Evolutionary conservation across 2,888 invertebrate genomes (phyloP).

Genomic region (Drosophila demipolita): DNA sequence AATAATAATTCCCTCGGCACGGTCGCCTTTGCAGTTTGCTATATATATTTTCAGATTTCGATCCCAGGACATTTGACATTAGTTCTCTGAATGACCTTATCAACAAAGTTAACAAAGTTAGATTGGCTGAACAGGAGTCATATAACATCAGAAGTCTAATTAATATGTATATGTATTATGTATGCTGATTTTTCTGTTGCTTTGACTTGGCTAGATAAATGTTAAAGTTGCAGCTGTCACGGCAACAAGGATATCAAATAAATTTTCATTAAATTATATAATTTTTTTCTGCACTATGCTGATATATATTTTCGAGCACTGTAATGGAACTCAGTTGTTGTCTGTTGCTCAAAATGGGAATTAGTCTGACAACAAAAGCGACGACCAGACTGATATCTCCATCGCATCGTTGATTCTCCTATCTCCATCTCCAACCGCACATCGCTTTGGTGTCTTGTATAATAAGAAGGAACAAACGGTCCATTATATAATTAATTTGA

Average conservation of each 20-base stretch:
- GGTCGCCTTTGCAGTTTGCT: background rate
- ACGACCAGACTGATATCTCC: conserved; percentile 1
- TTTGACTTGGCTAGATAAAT: conserved; percentile 12
- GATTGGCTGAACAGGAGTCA: conserved; percentile 13
- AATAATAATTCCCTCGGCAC: background rate
- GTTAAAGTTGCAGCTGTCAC: conserved; percentile 31
- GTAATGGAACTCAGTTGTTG: conserved; percentile 20
- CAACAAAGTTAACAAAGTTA: conserved; percentile 34
- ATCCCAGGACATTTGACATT: conserved; percentile 6
- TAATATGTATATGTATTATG: conserved; percentile 31
- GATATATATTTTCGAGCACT: conserved; percentile 11
- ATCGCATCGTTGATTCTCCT: conserved; percentile 1
- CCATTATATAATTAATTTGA: conserved; percentile 42
- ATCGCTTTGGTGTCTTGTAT: conserved; percentile 12
- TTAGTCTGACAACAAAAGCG: conserved; percentile 41
- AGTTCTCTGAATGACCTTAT: conserved; percentile 24
- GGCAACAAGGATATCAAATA: conserved; percentile 49
- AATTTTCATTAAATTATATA: conserved; percentile 53
- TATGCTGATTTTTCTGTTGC: conserved; percentile 8
- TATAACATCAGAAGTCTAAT: conserved; percentile 38
- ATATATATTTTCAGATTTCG: background rate
- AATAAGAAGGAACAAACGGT: conserved; percentile 21
- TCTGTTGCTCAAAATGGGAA: conserved; percentile 31
- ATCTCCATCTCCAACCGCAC: background rate
- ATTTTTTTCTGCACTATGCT: conserved; percentile 2